These are phyloP conservation scores for Pogoniulus pusillus DNA, from an alignment of 2,797 vertebrate species.

Conservation along the genomic window DNA sequence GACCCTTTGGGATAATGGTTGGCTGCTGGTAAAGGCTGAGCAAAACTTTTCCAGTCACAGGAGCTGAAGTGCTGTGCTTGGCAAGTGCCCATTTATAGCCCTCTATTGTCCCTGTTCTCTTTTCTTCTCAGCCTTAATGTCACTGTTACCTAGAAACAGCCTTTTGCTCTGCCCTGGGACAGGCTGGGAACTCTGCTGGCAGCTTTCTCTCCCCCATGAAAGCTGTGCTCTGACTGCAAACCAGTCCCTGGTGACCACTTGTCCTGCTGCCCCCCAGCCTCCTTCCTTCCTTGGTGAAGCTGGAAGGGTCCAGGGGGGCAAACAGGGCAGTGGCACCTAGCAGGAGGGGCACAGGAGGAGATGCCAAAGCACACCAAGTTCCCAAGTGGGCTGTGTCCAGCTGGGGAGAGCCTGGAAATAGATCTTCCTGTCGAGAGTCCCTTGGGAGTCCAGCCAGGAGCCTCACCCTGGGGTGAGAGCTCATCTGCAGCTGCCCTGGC, in stretches of 20 bases:
- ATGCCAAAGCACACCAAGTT: not conserved
- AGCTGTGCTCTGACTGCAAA: not conserved
- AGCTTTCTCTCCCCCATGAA: not conserved
- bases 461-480: not conserved
- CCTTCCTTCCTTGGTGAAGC: not conserved
- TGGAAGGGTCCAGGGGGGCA: not conserved
- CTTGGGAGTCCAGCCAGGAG: too few species aligned
- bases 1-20: not conserved
- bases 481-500: not conserved
- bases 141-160: slow-evolving; percentile 53
- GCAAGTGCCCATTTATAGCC: slow-evolving; percentile 27
- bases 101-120: slow-evolving; percentile 21
- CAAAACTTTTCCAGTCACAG: not conserved
- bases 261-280: not conserved
- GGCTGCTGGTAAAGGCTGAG: slow-evolving; percentile 6
- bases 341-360: not conserved
- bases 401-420: not conserved
- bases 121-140: slow-evolving; percentile 13
- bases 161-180: not conserved
- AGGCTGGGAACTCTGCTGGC: not conserved
- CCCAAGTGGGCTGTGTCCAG: not conserved
- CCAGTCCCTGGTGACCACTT: not conserved
- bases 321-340: not conserved
- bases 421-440: too few species aligned
- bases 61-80: slow-evolving; percentile 11